Percentiles rank a stretch among this genome's conserved stretches.
Evolutionary conservation across 2,888 invertebrate genomes (phyloP).

Genomic region (Himalopsyche kuldschensis): DNA sequence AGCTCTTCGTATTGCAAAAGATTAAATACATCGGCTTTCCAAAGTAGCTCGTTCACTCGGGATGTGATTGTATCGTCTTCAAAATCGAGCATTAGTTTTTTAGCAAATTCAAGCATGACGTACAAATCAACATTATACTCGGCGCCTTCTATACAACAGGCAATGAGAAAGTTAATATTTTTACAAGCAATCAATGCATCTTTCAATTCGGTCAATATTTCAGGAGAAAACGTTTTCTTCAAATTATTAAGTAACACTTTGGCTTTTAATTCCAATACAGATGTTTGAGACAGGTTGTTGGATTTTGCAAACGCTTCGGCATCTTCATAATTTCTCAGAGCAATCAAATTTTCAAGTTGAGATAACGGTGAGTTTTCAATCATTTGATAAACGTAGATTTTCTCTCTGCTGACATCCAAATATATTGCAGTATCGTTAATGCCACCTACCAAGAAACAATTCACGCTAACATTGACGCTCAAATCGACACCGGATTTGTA

Average conservation of each 20-base stretch:
- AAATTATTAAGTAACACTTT: slow-evolving; percentile 32
- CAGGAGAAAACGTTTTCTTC: slow-evolving; percentile 20
- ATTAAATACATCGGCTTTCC: slow-evolving; percentile 33
- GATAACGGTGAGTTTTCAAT: slow-evolving; percentile 37
- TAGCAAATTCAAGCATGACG: slow-evolving; percentile 25
- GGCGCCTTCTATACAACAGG: slow-evolving; percentile 32
- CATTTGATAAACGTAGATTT: slow-evolving; percentile 31
- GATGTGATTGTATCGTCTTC: slow-evolving; percentile 14
- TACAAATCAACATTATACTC: slow-evolving; percentile 24
- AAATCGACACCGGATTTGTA: slow-evolving; percentile 14
- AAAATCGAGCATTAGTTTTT: slow-evolving; percentile 15
- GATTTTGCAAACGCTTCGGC: slow-evolving; percentile 37
- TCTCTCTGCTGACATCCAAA: slow-evolving; percentile 30
- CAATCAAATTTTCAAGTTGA: slow-evolving; percentile 36
- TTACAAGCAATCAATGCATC: slow-evolving; percentile 29
- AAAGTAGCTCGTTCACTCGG: slow-evolving; percentile 26
- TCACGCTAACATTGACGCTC: slow-evolving; percentile 19
- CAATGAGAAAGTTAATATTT: slow-evolving; percentile 26
- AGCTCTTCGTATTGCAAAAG: slow-evolving; percentile 24
- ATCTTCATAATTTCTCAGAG: slow-evolving; percentile 32
- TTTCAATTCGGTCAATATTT: slow-evolving; percentile 28
- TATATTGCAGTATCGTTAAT: slow-evolving; percentile 31
- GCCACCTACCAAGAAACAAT: slow-evolving; percentile 32
- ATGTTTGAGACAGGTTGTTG: slow-evolving; percentile 32
- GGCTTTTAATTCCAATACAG: slow-evolving; percentile 36